Base-by-base conservation (phyloP, 2,888 invertebrate species). In the Lepidocyrtinus sp. region DNA sequence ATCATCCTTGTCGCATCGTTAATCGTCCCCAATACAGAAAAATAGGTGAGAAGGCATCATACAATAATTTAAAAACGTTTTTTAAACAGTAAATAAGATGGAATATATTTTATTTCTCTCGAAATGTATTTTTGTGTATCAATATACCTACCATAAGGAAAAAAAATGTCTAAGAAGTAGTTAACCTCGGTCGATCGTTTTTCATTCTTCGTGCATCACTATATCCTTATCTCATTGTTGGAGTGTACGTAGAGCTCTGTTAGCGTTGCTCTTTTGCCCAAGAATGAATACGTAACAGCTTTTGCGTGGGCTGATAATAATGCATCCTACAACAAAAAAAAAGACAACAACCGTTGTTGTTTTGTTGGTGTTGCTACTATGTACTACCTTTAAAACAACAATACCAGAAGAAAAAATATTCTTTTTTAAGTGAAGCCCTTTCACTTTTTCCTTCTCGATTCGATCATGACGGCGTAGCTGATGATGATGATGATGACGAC, bases 261-360 rank as follows among this genome's bases (percentile, higher is more conserved):
- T 50, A 50, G 12, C 17, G 50, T 50, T 50, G 50, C 50, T 36
- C 5, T 2, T 50, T 50, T 50, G 50, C n/a, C 50, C 50, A 50
- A 12, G 12, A 36, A 7, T 7, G 36, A 36, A 36, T 65, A 68
- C 62, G 72, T 72, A 72, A 73, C 78, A 78, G 69, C 63, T 50
- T 36, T 74, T 79, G 79, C 79, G 79, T 79, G 79, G 79, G 79
- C 79, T 79, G 74, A 75, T 75, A 36, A 12, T 26, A 17, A 24
- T 64, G 73, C 50, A 50, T 50, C 50, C 50, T 50, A 50, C 50
- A 50, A 50, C 50, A 50, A 50, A 50, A 50, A 50, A 50, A 50
- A 50, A 36, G 5, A 36, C 36, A 36, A 36, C 36, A 50, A 50
- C 50, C 2, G 17, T 17, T 15, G 50, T 50, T 50, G 50, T 12